These are phyloP conservation scores for Andrena haemorrhoa DNA, from an alignment of 2,888 invertebrate species.

Conservation along the genomic window DNA sequence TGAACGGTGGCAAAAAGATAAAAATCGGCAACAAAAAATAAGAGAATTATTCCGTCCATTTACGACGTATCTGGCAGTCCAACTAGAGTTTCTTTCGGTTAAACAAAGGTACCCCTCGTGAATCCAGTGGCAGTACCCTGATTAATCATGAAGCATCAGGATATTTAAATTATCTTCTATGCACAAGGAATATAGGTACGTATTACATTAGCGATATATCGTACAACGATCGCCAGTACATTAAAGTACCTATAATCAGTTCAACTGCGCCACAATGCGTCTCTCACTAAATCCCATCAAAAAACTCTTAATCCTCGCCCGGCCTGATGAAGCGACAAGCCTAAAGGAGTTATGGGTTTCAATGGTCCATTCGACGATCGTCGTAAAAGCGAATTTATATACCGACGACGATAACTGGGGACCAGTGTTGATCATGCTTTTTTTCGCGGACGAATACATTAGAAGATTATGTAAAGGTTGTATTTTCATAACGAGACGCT, in stretches of 20 bases:
- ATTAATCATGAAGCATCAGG: neutral
- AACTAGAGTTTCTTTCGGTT: neutral
- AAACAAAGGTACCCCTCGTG: neutral
- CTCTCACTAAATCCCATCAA: constrained; percentile 72
- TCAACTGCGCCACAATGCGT: constrained; percentile 66
- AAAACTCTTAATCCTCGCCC: constrained; percentile 61
- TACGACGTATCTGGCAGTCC: neutral
- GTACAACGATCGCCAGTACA: constrained; percentile 34
- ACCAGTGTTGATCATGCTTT: neutral
- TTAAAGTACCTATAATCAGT: constrained; percentile 66
- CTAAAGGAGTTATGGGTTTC: constrained; percentile 17
- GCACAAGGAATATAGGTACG: constrained; percentile 1
- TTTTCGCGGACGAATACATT: neutral
- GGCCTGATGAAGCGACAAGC: constrained; percentile 11
- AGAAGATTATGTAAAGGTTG: neutral
- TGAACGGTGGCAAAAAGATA: constrained; percentile 11
- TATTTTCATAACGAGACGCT: neutral
- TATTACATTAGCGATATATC: constrained; percentile 32
- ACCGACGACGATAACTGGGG: neutral
- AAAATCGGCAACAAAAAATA: constrained; percentile 36
- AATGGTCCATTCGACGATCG: constrained; percentile 1
- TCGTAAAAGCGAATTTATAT: constrained; percentile 4
- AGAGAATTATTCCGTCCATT: constrained; percentile 23
- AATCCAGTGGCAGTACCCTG: neutral
- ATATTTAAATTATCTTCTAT: neutral